Percentiles rank a stretch among this genome's conserved stretches.
Evolutionary conservation across 2,888 invertebrate genomes (phyloP).

Genomic region (Dendrolimus pini): DNA sequence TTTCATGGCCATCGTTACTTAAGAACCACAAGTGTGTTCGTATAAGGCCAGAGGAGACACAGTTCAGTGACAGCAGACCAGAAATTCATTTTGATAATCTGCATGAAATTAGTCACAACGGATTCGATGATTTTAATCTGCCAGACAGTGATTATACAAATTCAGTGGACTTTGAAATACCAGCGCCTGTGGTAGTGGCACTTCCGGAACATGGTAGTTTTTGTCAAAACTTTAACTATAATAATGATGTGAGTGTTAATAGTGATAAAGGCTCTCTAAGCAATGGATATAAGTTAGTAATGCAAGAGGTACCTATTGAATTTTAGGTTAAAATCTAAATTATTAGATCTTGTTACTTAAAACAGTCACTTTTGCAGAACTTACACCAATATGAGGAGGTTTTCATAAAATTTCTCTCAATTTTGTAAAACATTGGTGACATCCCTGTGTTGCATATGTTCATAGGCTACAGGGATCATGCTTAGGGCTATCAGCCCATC

Average conservation of each 20-base stretch:
- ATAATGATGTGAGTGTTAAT: conserved; percentile 13
- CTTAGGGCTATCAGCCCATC: too few relatives aligned
- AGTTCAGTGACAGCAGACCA: conserved; percentile 45
- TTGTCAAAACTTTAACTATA: conserved; percentile 3
- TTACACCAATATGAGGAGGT: too few relatives aligned
- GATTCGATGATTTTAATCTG: conserved; percentile 38
- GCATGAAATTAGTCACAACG: conserved; percentile 23
- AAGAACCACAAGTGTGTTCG: conserved; percentile 48
- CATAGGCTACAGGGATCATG: too few relatives aligned
- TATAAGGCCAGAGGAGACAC: conserved; percentile 38
- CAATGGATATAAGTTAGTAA: conserved; percentile 38
- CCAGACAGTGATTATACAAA: conserved; percentile 38
- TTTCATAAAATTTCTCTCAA: too few relatives aligned
- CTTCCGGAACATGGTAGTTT: conserved; percentile 35
- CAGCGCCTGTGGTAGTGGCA: conserved; percentile 44
- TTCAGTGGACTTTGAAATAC: conserved; percentile 52
- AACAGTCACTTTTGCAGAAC: too few relatives aligned
- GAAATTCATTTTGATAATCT: conserved; percentile 50
- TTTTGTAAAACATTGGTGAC: too few relatives aligned
- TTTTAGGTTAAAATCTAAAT: conserved; percentile 27
- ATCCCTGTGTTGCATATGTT: too few relatives aligned
- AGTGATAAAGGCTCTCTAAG: background rate
- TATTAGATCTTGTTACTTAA: too few relatives aligned
- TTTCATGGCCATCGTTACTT: conserved; percentile 51
- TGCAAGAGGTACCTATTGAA: conserved; percentile 64